phyloP scores from a whole-genome alignment of 2,113 vertebrate genomes.

The Chaetorhynchus papuensis region DNA sequence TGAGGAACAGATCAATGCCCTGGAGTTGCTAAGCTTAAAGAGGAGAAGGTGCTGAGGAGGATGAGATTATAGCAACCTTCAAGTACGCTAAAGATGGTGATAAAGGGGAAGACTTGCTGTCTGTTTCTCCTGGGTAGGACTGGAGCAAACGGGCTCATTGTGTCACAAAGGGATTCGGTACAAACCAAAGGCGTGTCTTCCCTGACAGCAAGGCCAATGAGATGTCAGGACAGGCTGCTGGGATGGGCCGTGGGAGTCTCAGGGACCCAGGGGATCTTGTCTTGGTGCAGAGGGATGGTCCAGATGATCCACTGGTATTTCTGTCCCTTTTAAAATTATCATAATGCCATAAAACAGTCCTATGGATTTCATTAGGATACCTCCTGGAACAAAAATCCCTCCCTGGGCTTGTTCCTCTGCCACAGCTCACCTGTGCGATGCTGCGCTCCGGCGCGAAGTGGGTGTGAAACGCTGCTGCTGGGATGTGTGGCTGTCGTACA shows the following conservation, averaged over 20 bases:
- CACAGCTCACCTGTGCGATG: background rate
- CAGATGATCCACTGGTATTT: background rate
- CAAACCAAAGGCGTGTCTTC: background rate
- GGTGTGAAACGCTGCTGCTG: background rate
- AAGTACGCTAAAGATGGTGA: accelerated
- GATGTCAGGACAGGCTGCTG: background rate
- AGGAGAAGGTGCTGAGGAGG: background rate
- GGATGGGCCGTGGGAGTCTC: background rate
- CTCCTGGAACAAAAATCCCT: background rate
- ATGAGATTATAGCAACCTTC: background rate
- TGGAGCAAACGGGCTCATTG: background rate
- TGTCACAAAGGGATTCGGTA: background rate
- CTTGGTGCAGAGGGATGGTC: background rate
- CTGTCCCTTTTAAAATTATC: too few relatives aligned
- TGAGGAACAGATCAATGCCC: background rate
- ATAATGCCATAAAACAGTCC: background rate
- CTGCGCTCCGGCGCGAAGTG: background rate
- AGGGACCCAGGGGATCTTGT: background rate
- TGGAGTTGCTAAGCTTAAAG: background rate
- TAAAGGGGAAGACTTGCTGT: background rate
- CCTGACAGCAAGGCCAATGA: background rate
- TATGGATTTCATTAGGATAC: background rate
- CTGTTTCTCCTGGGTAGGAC: background rate
- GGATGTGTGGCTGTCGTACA: background rate
- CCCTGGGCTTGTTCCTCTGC: background rate